Base-by-base conservation (phyloP, 2,888 invertebrate species). In the Troglohyphantes excavatus region DNA sequence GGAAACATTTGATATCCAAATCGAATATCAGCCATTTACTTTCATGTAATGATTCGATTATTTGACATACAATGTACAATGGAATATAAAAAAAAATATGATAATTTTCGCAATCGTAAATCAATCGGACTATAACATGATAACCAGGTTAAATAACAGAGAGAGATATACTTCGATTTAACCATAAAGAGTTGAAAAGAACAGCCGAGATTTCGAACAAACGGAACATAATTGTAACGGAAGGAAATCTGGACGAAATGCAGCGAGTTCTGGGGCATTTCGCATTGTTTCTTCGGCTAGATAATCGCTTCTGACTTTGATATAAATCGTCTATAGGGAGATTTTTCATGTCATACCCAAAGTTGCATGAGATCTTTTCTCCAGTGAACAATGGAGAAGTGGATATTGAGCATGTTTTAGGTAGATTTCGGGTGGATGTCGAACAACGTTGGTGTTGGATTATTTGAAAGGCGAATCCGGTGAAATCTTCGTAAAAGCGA, bases 401-500 rank as follows among this genome's bases (percentile, higher is more conserved):
- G 21, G 19, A 11, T 39, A 27, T 65, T 9, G 43, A 39, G 17
- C 76, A 78, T 63, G 76, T 78, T 23, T 63, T 11, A 2, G 13
- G 9, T 6, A 59, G 61, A 39, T 78, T 65, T 78, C 23, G 21
- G 53, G 19, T 23, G 9, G 1, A 6, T 73, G 27, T 27, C 13
- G 6, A n/a, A n/a, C 5, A 29, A 68, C 46, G 11, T 46, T 7
- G 68, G 13, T 68, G 29, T 6, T 19, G 13, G 53, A 68, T 75
- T 59, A 19, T 19, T 59, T 59, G 11, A 26, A 27, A 39, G 76
- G 6, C 11, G 23, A 19, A 78, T 63, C 39, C 17, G 26, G 76
- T 39, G 39, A 63, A 78, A 63, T 78, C 39, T 23, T 23, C 11
- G 39, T 26, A 78, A 76, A 63, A 78, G 76, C 13, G 61, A 78